phyloP scores from a whole-genome alignment of 2,113 vertebrate species.

The Caranx ignobilis region DNA sequence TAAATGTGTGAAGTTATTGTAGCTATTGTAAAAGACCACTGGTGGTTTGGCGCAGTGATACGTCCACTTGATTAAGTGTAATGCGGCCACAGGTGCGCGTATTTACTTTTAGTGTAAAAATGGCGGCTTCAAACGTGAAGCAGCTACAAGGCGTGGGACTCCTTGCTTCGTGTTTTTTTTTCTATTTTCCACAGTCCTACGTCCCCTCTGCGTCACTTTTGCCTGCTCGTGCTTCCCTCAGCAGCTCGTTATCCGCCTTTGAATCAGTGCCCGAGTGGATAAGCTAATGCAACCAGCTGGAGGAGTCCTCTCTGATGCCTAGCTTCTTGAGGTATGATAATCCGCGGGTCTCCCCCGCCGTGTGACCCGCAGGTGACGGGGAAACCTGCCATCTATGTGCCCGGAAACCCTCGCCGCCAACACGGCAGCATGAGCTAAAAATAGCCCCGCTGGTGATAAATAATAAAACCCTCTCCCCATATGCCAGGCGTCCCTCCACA shows the following conservation, averaged over 20 bases:
- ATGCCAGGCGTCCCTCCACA: conserved; percentile 51
- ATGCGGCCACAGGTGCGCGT: neutral
- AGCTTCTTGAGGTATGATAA: neutral
- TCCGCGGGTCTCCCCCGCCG: conserved; percentile 63
- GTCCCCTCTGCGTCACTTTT: conserved; percentile 33
- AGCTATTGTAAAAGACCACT: neutral
- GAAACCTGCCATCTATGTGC: conserved; percentile 77
- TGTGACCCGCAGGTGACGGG: conserved; percentile 74
- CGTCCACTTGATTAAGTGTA: neutral
- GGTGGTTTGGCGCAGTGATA: neutral
- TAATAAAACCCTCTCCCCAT: conserved; percentile 72
- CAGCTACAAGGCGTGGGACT: neutral
- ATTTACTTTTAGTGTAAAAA: neutral
- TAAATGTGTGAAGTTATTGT: neutral
- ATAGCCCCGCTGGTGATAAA: conserved; percentile 73
- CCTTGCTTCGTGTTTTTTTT: neutral
- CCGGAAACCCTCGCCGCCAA: conserved; percentile 76
- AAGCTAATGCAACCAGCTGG: conserved; percentile 48
- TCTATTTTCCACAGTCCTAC: neutral
- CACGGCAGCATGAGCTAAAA: conserved; percentile 70
- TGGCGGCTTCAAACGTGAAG: neutral
- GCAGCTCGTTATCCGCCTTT: conserved; percentile 48
- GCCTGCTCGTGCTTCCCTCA: conserved; percentile 41
- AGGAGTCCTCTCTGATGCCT: conserved; percentile 48
- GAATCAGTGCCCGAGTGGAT: conserved; percentile 52